These are phyloP conservation scores for Tuta absoluta DNA, from an alignment of 2,888 invertebrate genomes.

Conservation along the genomic window DNA sequence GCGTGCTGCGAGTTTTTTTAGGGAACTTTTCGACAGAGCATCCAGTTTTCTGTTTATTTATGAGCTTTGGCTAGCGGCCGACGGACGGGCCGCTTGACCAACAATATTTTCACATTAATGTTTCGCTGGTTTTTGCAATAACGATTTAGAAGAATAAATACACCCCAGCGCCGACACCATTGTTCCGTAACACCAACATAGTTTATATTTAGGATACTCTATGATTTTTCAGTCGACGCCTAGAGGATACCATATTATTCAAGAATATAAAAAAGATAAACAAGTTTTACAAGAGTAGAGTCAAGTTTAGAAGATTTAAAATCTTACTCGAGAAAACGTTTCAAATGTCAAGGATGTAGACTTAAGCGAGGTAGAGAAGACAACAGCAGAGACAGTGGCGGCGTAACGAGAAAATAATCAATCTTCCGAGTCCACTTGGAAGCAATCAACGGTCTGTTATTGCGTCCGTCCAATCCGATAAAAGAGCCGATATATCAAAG, in stretches of 20 bases:
- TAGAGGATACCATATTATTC: too few relatives aligned
- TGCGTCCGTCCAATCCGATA: constrained; percentile 79
- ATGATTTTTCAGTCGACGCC: background rate
- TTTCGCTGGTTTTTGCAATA: constrained; percentile 61
- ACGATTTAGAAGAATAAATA: constrained; percentile 53
- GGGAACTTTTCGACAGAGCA: constrained; percentile 75
- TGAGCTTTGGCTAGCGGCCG: constrained; percentile 71
- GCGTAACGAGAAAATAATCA: constrained; percentile 79
- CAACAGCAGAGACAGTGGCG: constrained; percentile 53
- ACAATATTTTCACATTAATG: constrained; percentile 69
- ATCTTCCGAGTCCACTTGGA: constrained; percentile 77
- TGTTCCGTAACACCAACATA: constrained; percentile 35
- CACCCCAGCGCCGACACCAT: constrained; percentile 38
- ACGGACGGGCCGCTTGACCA: constrained; percentile 64
- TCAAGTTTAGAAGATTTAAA: background rate
- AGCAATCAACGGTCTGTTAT: constrained; percentile 81
- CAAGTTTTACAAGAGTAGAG: background rate
- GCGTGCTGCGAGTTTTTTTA: constrained; percentile 65
- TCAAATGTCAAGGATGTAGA: constrained; percentile 27
- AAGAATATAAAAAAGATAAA: too few relatives aligned
- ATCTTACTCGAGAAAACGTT: constrained; percentile 7
- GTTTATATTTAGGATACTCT: background rate
- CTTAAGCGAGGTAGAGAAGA: constrained; percentile 49
- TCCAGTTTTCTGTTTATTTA: constrained; percentile 79
- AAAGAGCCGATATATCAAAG: constrained; percentile 81